phyloP scores from a whole-genome alignment of 1,140 invertebrate species.

The Macrotrachela quadricornifera region DNA sequence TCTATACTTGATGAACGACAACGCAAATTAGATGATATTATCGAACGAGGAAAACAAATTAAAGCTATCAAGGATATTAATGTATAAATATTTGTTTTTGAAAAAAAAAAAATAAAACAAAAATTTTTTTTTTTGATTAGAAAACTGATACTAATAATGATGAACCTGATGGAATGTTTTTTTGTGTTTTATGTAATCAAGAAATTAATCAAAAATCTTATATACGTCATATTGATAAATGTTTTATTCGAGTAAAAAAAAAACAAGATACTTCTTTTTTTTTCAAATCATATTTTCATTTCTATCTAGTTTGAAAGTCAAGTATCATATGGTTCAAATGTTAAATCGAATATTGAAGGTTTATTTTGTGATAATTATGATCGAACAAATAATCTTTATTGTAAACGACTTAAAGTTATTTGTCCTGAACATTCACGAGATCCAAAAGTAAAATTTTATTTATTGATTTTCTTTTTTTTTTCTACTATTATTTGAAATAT shows the following conservation, averaged over 20 bases:
- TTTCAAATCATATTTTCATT: not conserved
- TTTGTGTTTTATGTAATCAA: conserved; percentile 86
- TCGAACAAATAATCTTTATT: conserved; percentile 66
- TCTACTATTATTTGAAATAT: not conserved
- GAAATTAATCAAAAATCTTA: conserved; percentile 61
- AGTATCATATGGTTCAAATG: conserved; percentile 79
- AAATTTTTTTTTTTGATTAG: not conserved
- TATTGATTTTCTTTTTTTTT: not conserved
- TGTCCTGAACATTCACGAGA: conserved; percentile 96
- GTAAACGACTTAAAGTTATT: conserved; percentile 73
- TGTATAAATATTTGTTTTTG: not conserved
- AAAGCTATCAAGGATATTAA: not conserved
- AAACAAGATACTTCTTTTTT: not conserved
- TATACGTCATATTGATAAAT: conserved; percentile 46
- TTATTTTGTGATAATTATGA: conserved; percentile 98
- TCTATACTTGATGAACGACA: conserved; percentile 25
- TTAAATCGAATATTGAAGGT: conserved; percentile 75
- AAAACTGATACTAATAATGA: conserved; percentile 42
- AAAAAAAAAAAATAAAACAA: too few species aligned
- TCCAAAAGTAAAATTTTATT: conserved; percentile 52
- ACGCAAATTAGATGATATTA: conserved; percentile 51
- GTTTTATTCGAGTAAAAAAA: conserved; percentile 46
- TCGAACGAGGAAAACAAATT: conserved; percentile 45
- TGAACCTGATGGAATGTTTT: conserved; percentile 52
- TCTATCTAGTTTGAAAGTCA: conserved; percentile 64